Conservation (phyloP, 2,797 vertebrate genomes). For the Danio albolineatus region DNA sequence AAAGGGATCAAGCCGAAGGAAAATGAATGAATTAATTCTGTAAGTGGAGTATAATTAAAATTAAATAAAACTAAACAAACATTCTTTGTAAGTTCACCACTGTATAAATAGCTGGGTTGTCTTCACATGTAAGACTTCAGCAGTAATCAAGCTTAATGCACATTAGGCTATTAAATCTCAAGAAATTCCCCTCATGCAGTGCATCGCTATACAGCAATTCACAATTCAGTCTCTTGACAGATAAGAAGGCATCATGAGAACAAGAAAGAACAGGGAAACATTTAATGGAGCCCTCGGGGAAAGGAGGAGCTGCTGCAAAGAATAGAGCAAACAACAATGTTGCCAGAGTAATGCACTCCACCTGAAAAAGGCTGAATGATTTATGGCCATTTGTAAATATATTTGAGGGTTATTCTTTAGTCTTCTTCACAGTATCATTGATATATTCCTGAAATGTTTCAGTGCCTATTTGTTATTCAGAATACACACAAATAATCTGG, state of each 20-base stretch:
- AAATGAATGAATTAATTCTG: too few species aligned
- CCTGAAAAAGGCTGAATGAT: neutral
- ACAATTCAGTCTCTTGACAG: neutral
- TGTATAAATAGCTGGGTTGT: neutral
- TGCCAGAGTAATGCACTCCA: neutral
- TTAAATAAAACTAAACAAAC: too few species aligned
- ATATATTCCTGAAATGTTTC: neutral
- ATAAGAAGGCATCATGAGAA: constrained; percentile 14
- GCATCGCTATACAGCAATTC: neutral
- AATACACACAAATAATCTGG: too few species aligned
- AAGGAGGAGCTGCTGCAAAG: neutral
- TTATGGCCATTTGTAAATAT: neutral
- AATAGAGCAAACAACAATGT: constrained; percentile 24
- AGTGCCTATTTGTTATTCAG: too few species aligned
- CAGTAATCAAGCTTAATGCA: neutral
- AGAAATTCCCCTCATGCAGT: neutral
- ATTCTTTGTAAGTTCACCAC: too few species aligned
- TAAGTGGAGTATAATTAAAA: too few species aligned
- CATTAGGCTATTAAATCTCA: neutral
- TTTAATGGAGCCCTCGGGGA: constrained; percentile 20
- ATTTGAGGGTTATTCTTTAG: neutral
- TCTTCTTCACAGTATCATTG: neutral
- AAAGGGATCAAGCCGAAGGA: too few species aligned
- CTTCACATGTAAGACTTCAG: neutral
- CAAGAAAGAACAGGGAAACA: constrained; percentile 27